Evolutionary conservation across 2,113 vertebrate genomes (phyloP), one percentile per base, ranked within the genome.

Genomic region (Azemiops feae): DNA sequence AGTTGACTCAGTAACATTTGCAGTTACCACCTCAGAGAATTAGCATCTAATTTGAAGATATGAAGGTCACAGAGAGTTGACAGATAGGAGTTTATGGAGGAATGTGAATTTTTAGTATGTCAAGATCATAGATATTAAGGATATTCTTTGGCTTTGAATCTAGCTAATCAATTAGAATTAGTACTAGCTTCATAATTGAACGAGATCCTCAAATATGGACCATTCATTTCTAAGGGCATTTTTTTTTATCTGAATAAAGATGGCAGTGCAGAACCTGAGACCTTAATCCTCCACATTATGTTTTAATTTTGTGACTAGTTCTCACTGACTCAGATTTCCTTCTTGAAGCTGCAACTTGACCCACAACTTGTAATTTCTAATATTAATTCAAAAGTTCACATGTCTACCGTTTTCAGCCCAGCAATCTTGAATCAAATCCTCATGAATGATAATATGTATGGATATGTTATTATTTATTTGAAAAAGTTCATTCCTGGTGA

Each of bases 211-310:
- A 52, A 53, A 18, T 50, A 69, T 39, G 34, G 3, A 4, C 3
- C 18, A 88, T 88, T n/a, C 50, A 54, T 58, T 34, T 43, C 16
- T 39, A 81, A 81, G 7, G 3, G 34, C 16, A 9, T 39, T 39
- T 39, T 81, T 81, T 58, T 81, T 3, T 34, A 81, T 81, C 18
- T 81, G 74, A 39, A 43, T 81, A 81, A 81, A 89, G 34, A 57
- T 58, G 39, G 22, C n/a, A 55, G 20, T n/a, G 16, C 25, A 89
- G 55, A 39, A 0, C 0, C 0, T 0, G 25, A 2, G 0, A 34
- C 39, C 92, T 64, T 91, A 55, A 39, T 58, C 58, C 50, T 85
- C 45, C 1, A 53, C 22, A 47, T 30, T 53, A 20, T 74, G 11
- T 95, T 94, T 27, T 58, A 50, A 85, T 85, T 91, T 89, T 74